phyloP scores from a whole-genome alignment of 2,888 invertebrate species.

The Alloplasta piceator region DNA sequence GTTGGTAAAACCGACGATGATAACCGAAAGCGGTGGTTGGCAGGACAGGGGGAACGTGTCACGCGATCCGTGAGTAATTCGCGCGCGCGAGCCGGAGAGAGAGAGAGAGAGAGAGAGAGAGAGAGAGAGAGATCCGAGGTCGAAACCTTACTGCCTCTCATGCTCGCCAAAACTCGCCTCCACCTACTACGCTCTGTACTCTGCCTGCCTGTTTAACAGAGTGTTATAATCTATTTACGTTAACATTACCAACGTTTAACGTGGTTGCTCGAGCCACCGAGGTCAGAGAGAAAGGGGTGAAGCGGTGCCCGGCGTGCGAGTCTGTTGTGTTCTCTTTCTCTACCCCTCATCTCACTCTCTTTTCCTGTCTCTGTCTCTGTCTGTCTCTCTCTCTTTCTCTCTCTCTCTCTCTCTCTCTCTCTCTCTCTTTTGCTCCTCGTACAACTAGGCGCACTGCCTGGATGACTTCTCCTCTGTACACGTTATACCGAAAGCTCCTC shows the following conservation, averaged over 20 bases:
- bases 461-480: conserved; percentile 66
- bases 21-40: conserved; percentile 79
- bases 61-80: conserved; percentile 75
- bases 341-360: conserved; percentile 33
- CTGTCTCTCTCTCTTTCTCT: conserved; percentile 18
- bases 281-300: conserved; percentile 74
- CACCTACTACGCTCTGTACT: conserved; percentile 51
- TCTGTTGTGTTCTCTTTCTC: conserved; percentile 53
- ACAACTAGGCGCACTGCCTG: conserved; percentile 65
- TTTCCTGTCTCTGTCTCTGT: conserved; percentile 14
- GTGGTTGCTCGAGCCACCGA: conserved; percentile 79
- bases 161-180: conserved; percentile 65
- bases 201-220: conserved; percentile 83
- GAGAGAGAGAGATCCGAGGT: conserved; percentile 53
- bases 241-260: conserved; percentile 84
- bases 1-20: conserved; percentile 73
- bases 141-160: conserved; percentile 65
- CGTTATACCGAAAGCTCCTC: conserved; percentile 62
- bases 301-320: conserved; percentile 63
- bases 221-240: conserved; percentile 84
- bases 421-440: conserved; percentile 40
- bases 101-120: conserved; percentile 5
- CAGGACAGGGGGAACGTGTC: conserved; percentile 79
- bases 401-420: conserved; percentile 41
- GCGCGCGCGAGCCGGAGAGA: conserved; percentile 64